phyloP scores from a whole-genome alignment of 2,888 invertebrate species.

The Atrina japonica region DNA sequence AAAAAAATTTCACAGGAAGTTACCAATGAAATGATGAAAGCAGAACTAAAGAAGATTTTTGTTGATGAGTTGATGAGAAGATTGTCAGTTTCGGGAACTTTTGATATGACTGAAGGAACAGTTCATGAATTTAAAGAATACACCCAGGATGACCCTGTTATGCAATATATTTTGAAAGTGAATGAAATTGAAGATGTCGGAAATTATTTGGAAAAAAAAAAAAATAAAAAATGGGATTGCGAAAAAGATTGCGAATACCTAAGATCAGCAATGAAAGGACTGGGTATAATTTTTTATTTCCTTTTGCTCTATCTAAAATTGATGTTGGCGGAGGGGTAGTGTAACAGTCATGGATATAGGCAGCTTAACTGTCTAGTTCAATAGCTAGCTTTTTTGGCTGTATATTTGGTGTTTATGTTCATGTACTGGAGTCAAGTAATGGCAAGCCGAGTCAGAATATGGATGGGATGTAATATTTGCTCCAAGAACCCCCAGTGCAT shows the following conservation, averaged over 20 bases:
- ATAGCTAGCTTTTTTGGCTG: too few species aligned
- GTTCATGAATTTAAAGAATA: constrained; percentile 62
- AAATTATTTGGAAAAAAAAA: background rate
- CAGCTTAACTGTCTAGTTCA: too few species aligned
- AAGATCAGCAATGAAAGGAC: constrained; percentile 74
- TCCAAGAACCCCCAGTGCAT: too few species aligned
- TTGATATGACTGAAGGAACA: constrained; percentile 75
- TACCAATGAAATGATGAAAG: constrained; percentile 23
- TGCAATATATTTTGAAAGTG: constrained; percentile 49
- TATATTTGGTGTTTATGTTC: too few species aligned
- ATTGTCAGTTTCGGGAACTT: constrained; percentile 70
- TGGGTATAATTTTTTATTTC: constrained; percentile 56
- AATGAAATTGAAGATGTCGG: constrained; percentile 28
- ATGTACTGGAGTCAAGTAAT: too few species aligned
- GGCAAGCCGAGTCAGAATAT: background rate
- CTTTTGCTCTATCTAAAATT: too few species aligned
- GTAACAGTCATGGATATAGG: too few species aligned
- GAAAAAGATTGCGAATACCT: constrained; percentile 73
- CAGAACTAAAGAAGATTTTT: constrained; percentile 61
- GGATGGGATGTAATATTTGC: too few species aligned
- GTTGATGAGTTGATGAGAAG: constrained; percentile 71
- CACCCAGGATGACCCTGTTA: constrained; percentile 69
- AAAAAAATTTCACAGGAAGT: constrained; percentile 4
- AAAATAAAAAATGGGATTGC: constrained; percentile 59
- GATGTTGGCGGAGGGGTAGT: too few species aligned